Conservation (phyloP, 2,797 vertebrate species). For the Pangasius mekongensis region DNA sequence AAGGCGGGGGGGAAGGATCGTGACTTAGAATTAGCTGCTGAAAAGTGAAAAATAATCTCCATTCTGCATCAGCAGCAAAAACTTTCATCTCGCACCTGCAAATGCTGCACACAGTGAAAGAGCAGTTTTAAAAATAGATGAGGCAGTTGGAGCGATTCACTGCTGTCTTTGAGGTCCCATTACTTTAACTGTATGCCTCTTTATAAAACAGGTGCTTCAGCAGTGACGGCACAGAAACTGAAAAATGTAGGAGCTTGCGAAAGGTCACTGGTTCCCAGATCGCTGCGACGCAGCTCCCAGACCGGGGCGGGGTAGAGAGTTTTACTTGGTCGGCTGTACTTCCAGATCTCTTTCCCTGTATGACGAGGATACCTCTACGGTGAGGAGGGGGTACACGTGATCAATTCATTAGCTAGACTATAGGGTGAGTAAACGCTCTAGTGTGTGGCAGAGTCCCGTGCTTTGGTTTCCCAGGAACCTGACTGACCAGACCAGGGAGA, state of each 20-base stretch:
- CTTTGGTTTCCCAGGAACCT: neutral
- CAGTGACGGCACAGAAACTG: neutral
- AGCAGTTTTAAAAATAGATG: slow-evolving; percentile 60
- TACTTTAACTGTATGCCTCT: slow-evolving; percentile 31
- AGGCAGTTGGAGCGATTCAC: slow-evolving; percentile 41
- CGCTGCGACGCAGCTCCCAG: neutral
- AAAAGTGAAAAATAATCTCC: neutral
- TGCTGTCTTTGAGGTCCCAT: slow-evolving; percentile 31
- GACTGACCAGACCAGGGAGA: neutral
- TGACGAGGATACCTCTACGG: neutral
- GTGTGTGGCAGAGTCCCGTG: neutral
- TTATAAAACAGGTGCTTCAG: slow-evolving; percentile 41
- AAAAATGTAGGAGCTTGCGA: neutral
- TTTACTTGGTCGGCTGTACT: neutral
- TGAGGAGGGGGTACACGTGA: too few species aligned
- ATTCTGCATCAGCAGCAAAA: neutral
- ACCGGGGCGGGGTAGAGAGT: neutral
- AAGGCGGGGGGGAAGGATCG: neutral
- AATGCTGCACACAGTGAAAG: slow-evolving; percentile 28
- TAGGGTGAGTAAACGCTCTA: neutral
- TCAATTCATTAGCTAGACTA: neutral
- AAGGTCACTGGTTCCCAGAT: neutral
- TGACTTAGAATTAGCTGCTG: neutral
- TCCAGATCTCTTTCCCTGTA: neutral
- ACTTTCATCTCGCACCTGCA: slow-evolving; percentile 53